Conservation (phyloP, 2,797 vertebrate species). For the Craterocephalus amniculus region DNA sequence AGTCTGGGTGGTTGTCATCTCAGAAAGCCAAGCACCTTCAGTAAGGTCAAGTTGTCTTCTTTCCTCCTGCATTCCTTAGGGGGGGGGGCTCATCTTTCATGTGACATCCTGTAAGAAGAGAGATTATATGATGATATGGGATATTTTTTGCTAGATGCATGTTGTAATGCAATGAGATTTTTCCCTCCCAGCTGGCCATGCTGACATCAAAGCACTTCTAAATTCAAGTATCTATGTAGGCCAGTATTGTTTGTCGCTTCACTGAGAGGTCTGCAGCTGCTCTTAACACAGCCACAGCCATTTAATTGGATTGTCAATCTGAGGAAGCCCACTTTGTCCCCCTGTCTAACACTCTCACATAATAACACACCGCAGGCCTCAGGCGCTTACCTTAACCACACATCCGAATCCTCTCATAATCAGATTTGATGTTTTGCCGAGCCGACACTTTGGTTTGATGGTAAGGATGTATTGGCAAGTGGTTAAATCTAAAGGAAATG, state of each 20-base stretch:
- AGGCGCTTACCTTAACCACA: constrained; percentile 67
- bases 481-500: constrained; percentile 36
- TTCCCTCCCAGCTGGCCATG: constrained; percentile 4
- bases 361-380: constrained; percentile 48
- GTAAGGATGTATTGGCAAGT: constrained; percentile 46
- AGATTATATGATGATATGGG: constrained; percentile 33
- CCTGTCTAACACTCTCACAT: constrained; percentile 54
- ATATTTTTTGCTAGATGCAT: constrained; percentile 11
- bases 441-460: constrained; percentile 38
- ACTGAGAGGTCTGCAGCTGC: constrained; percentile 53
- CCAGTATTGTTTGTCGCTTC: constrained; percentile 54
- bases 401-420: constrained; percentile 64
- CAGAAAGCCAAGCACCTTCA: constrained; percentile 27
- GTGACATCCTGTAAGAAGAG: constrained; percentile 9
- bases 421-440: constrained; percentile 53
- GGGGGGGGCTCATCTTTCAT: constrained; percentile 38
- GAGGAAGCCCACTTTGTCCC: constrained; percentile 61
- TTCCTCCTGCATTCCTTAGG: constrained; percentile 32
- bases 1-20: background rate
- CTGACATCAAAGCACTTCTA: constrained; percentile 26
- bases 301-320: constrained; percentile 81
- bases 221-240: constrained; percentile 33
- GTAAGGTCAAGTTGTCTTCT: constrained; percentile 53
- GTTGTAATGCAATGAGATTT: constrained; percentile 1
- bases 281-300: constrained; percentile 65